Conservation (phyloP, 2,797 vertebrate genomes). For the Iguana delicatissima region DNA sequence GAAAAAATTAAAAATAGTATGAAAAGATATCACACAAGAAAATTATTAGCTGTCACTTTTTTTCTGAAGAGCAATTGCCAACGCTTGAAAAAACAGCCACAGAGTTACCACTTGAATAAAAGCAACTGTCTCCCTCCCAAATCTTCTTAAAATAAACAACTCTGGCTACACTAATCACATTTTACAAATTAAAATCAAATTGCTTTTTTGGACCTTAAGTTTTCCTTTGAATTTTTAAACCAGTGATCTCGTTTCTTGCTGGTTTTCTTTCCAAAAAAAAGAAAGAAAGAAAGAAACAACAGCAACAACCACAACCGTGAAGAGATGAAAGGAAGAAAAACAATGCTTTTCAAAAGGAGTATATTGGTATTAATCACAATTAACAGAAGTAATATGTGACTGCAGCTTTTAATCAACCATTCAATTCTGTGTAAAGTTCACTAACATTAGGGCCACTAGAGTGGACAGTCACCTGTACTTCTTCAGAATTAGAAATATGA, state of each 20-base stretch:
- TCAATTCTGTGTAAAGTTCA: conserved; percentile 64
- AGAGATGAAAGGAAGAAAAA: conserved; percentile 43
- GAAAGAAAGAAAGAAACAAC: background rate
- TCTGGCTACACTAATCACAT: conserved; percentile 24
- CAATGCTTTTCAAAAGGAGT: conserved; percentile 65
- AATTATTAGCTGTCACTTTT: conserved; percentile 61
- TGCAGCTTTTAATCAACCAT: conserved; percentile 74
- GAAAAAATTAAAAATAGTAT: conserved; percentile 45
- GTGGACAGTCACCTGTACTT: conserved; percentile 75
- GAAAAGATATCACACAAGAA: conserved; percentile 41
- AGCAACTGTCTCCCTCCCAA: conserved; percentile 37
- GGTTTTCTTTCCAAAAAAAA: background rate
- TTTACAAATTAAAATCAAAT: conserved; percentile 42
- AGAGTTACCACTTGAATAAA: background rate
- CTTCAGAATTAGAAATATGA: conserved; percentile 76
- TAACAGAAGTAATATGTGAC: conserved; percentile 68
- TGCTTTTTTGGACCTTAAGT: conserved; percentile 48
- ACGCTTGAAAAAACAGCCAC: conserved; percentile 9
- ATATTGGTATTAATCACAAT: conserved; percentile 74
- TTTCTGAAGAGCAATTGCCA: conserved; percentile 23
- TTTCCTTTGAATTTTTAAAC: conserved; percentile 41
- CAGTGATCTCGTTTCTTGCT: conserved; percentile 43
- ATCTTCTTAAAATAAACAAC: conserved; percentile 36
- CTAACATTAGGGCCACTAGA: conserved; percentile 66
- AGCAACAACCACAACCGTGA: background rate